phyloP scores from a whole-genome alignment of 2,888 invertebrate species.

The Diadegma fenestrale region DNA sequence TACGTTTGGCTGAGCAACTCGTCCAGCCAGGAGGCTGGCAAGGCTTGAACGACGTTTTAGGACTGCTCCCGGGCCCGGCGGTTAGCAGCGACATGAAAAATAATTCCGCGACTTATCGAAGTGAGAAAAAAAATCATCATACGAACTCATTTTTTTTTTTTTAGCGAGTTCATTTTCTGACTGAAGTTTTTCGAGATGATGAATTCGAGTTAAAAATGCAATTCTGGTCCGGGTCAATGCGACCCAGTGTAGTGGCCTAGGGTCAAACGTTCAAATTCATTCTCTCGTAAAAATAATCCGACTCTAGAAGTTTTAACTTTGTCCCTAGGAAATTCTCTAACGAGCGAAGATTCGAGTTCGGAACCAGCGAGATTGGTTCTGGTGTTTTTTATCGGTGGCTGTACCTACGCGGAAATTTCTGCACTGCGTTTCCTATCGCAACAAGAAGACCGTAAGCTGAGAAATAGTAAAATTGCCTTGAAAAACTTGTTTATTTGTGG shows the following conservation, averaged over 20 bases:
- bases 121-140: conserved; percentile 63
- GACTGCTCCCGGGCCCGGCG: conserved; percentile 92
- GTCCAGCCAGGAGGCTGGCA: conserved; percentile 92
- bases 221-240: neutral
- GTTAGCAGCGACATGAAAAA: conserved; percentile 82
- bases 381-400: conserved; percentile 98
- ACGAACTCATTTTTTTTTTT: neutral
- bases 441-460: conserved; percentile 88
- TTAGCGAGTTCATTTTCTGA: neutral
- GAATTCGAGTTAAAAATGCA: neutral
- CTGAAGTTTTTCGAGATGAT: neutral
- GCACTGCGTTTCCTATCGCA: conserved; percentile 91
- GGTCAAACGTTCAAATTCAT: neutral
- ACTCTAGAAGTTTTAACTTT: neutral
- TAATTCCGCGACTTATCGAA: conserved; percentile 68
- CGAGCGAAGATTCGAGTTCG: conserved; percentile 84
- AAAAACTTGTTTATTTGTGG: neutral
- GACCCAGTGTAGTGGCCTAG: neutral
- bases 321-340: conserved; percentile 83
- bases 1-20: conserved; percentile 93
- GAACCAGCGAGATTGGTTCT: conserved; percentile 91
- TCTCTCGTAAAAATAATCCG: neutral
- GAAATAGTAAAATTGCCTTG: neutral
- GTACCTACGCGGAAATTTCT: conserved; percentile 97
- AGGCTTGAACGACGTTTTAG: conserved; percentile 93